Percentiles rank a stretch among this genome's conserved stretches.
Evolutionary conservation across 2,797 vertebrate species (phyloP).

Genomic region (Brachymystax lenok): DNA sequence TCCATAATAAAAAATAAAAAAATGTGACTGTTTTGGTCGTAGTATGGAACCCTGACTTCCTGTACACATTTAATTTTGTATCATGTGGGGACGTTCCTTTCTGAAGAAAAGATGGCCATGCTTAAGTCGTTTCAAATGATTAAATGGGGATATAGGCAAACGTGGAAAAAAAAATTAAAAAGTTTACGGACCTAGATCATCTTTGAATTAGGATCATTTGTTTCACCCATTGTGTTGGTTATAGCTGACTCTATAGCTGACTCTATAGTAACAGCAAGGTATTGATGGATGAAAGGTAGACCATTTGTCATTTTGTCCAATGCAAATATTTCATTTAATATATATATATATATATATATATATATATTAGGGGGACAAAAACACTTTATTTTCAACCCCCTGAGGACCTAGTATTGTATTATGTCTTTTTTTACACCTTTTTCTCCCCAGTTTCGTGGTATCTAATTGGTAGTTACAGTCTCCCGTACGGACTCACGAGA

Average conservation of each 20-base stretch:
- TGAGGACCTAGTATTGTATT: too few relatives aligned
- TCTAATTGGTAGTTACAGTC: too few relatives aligned
- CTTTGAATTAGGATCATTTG: background rate
- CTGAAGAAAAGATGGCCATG: background rate
- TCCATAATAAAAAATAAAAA: too few relatives aligned
- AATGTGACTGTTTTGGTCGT: too few relatives aligned
- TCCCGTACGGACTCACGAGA: too few relatives aligned
- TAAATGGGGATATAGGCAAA: background rate
- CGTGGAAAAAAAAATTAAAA: too few relatives aligned
- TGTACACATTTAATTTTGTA: background rate
- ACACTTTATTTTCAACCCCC: too few relatives aligned
- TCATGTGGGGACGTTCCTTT: background rate
- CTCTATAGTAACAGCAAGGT: background rate
- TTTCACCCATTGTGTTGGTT: background rate
- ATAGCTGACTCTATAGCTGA: background rate
- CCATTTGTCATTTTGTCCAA: background rate
- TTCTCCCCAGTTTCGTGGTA: too few relatives aligned
- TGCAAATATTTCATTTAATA: background rate
- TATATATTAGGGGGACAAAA: too few relatives aligned
- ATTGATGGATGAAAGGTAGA: background rate
- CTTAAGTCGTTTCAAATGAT: background rate
- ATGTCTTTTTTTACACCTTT: too few relatives aligned
- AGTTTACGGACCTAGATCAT: background rate
- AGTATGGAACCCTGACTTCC: background rate
- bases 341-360: background rate